Evolutionary conservation across 2,113 vertebrate species (phyloP).

Genomic region (Sterna hirundo): DNA sequence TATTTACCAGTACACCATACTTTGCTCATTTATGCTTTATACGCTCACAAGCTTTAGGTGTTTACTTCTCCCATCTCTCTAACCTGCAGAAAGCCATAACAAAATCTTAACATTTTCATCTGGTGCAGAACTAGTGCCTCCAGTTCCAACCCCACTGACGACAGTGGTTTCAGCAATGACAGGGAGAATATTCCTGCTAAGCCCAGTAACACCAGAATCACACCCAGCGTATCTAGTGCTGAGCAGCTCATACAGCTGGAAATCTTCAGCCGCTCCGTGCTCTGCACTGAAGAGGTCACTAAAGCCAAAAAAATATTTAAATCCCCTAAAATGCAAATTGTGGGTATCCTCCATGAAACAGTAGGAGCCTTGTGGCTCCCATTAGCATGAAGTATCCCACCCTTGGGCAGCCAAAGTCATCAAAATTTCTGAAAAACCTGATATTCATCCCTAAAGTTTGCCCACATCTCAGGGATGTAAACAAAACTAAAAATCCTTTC

Average conservation of each 20-base stretch:
- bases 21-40: background rate
- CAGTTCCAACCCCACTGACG: background rate
- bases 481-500: background rate
- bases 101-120: background rate
- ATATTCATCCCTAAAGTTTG: background rate
- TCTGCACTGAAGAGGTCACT: background rate
- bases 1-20: background rate
- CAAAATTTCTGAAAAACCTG: background rate
- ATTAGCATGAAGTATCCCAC: background rate
- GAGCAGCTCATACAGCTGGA: background rate
- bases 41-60: background rate
- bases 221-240: background rate
- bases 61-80: background rate
- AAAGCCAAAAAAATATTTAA: background rate
- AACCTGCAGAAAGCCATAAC: background rate
- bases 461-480: fast-evolving
- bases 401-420: background rate
- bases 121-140: background rate
- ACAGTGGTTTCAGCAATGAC: background rate
- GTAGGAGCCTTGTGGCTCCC: background rate
- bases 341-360: background rate
- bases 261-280: background rate
- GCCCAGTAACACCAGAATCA: background rate
- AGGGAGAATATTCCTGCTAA: background rate
- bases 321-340: background rate